These are phyloP conservation scores for Gavialis gangeticus DNA, from an alignment of 2,113 vertebrate genomes.

Conservation along the genomic window DNA sequence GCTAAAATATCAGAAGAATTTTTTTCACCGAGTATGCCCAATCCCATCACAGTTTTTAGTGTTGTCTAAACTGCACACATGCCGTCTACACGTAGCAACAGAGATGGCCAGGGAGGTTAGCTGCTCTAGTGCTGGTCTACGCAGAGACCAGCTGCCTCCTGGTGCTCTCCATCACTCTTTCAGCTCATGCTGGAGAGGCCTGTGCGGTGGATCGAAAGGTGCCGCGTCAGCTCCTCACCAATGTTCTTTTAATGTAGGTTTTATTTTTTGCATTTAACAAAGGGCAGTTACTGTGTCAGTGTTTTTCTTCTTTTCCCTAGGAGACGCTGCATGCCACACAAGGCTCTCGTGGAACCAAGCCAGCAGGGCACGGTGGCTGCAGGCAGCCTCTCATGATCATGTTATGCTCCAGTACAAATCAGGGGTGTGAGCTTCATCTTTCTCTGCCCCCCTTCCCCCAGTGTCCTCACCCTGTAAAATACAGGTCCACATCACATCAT, in stretches of 20 bases:
- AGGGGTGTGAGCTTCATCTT: neutral
- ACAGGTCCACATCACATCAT: neutral
- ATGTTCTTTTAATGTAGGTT: too few species aligned
- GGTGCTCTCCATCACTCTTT: too few species aligned
- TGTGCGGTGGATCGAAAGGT: too few species aligned
- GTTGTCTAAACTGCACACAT: neutral
- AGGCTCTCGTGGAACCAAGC: neutral
- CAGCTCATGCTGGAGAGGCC: too few species aligned
- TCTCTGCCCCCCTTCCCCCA: neutral
- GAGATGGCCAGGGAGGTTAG: neutral
- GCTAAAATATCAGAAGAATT: neutral
- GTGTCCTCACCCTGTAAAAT: neutral
- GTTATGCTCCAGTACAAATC: neutral
- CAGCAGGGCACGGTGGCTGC: neutral
- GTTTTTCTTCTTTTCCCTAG: neutral
- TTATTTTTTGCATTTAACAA: too few species aligned
- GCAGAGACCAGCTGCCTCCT: too few species aligned
- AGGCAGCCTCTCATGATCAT: neutral
- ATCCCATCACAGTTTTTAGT: neutral
- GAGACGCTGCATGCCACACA: neutral
- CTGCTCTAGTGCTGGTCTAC: too few species aligned
- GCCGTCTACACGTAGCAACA: neutral
- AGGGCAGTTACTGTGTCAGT: neutral
- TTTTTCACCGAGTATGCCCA: neutral
- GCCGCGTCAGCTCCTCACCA: too few species aligned